Conservation (phyloP, 2,797 vertebrate genomes). For the Discoglossus pictus region DNA sequence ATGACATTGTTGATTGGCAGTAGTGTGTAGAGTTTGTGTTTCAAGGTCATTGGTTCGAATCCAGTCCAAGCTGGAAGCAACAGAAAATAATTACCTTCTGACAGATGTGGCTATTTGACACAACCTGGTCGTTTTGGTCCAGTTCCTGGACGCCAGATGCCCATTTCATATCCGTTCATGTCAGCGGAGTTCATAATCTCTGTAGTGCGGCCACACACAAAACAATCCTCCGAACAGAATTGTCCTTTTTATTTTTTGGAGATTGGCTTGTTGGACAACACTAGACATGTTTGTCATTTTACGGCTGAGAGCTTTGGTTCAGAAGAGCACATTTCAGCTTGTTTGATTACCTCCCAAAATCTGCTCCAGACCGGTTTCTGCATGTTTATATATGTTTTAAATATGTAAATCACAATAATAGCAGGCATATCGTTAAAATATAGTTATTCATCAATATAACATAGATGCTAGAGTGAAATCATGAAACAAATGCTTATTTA, state of each 20-base stretch:
- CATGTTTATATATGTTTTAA: too few relatives aligned
- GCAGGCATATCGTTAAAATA: too few relatives aligned
- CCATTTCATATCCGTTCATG: constrained; percentile 26
- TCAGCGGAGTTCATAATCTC: constrained; percentile 20
- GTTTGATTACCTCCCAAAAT: not conserved
- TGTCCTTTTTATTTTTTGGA: not conserved
- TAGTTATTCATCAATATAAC: too few relatives aligned
- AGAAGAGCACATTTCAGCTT: not conserved
- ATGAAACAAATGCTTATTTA: too few relatives aligned
- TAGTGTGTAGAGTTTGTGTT: not conserved
- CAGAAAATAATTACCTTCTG: constrained; percentile 28
- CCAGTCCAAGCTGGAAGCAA: not conserved
- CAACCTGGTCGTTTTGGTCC: constrained; percentile 17
- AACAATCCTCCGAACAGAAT: not conserved
- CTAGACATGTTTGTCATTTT: not conserved
- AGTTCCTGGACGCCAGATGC: constrained; percentile 35
- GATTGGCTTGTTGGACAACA: not conserved
- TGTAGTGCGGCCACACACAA: not conserved
- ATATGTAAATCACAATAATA: too few relatives aligned
- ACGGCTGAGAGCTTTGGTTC: not conserved
- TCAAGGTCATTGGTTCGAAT: constrained; percentile 30
- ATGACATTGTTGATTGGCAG: constrained; percentile 21
- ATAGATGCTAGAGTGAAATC: too few relatives aligned
- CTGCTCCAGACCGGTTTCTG: not conserved
- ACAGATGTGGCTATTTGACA: constrained; percentile 26